These are phyloP conservation scores for Leptura quadrifasciata DNA, from an alignment of 2,888 invertebrate genomes.

Conservation along the genomic window DNA sequence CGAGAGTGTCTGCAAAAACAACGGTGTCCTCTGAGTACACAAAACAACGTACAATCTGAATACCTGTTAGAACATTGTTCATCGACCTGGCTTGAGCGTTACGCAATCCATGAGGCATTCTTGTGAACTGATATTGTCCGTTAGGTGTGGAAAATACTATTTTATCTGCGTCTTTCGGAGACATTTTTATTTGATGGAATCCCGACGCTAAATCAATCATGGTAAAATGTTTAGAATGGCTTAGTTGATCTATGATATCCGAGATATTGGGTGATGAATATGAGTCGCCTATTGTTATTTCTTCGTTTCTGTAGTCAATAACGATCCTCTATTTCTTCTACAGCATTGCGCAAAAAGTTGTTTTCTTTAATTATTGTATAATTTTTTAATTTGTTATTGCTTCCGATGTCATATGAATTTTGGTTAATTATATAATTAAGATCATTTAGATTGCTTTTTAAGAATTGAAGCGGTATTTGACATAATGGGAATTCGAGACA, in stretches of 20 bases:
- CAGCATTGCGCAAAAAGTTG: no score
- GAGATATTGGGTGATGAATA: constrained; percentile 62
- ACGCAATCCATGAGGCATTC: constrained; percentile 45
- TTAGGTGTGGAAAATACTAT: constrained; percentile 42
- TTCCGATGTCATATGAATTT: no score
- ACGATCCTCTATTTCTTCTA: constrained; percentile 66
- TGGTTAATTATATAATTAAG: no score
- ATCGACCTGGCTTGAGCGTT: constrained; percentile 48
- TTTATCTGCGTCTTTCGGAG: constrained; percentile 41
- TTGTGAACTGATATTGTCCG: constrained; percentile 41
- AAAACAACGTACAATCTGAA: constrained; percentile 61
- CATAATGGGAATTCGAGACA: no score
- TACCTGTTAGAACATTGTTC: constrained; percentile 58
- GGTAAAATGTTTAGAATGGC: constrained; percentile 46
- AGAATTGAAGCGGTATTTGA: no score
- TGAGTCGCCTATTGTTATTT: constrained; percentile 64
- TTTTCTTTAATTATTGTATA: no score
- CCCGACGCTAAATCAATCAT: constrained; percentile 45
- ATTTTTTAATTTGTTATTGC: no score
- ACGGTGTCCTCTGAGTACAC: constrained; percentile 69
- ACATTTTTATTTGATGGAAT: constrained; percentile 48
- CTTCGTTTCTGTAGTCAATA: constrained; percentile 69
- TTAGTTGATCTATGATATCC: constrained; percentile 45
- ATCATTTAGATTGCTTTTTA: no score
- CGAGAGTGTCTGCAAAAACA: constrained; percentile 57